A percentile compares a stretch with the other conserved stretches of the same genome.
Conservation (phyloP, 1,140 invertebrate genomes). For the Latrodectus geometricus region DNA sequence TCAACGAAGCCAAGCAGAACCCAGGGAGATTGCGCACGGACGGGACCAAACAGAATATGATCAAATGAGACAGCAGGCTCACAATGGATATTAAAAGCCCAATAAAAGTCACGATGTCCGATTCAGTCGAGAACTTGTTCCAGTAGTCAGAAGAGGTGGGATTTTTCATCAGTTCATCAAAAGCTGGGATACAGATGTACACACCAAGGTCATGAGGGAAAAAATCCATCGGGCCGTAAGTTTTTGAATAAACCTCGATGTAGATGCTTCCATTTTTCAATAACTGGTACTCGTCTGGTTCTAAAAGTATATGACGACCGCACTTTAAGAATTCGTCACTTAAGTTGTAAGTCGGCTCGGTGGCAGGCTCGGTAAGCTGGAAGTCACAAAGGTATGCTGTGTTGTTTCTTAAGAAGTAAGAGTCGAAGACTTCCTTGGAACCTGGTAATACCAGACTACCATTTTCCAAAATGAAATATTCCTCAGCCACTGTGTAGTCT, state of each 20-base stretch:
- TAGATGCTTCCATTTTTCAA: conserved; percentile 22
- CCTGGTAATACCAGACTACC: conserved; percentile 12
- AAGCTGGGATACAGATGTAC: conserved; percentile 30
- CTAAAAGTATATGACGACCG: conserved; percentile 17
- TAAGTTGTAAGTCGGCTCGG: neutral
- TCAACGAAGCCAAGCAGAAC: conserved; percentile 72
- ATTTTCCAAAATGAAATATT: conserved; percentile 19
- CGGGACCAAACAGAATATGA: conserved; percentile 69
- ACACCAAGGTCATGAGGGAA: conserved; percentile 3
- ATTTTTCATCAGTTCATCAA: conserved; percentile 13
- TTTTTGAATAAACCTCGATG: conserved; percentile 14
- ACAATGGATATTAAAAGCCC: conserved; percentile 71
- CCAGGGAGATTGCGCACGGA: conserved; percentile 72
- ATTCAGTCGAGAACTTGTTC: conserved; percentile 56
- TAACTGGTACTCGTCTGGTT: conserved; percentile 10
- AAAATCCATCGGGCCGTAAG: conserved; percentile 8
- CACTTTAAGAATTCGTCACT: conserved; percentile 44
- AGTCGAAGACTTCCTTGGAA: neutral
- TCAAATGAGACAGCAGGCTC: conserved; percentile 71
- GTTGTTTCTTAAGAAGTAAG: conserved; percentile 17
- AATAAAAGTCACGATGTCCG: conserved; percentile 70
- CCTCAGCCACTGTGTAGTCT: neutral
- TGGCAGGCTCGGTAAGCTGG: too few species aligned
- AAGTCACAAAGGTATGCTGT: conserved; percentile 2
- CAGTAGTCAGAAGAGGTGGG: neutral